These are phyloP conservation scores for Tribolium madens DNA, from an alignment of 1,140 invertebrate genomes.

Conservation along the genomic window DNA sequence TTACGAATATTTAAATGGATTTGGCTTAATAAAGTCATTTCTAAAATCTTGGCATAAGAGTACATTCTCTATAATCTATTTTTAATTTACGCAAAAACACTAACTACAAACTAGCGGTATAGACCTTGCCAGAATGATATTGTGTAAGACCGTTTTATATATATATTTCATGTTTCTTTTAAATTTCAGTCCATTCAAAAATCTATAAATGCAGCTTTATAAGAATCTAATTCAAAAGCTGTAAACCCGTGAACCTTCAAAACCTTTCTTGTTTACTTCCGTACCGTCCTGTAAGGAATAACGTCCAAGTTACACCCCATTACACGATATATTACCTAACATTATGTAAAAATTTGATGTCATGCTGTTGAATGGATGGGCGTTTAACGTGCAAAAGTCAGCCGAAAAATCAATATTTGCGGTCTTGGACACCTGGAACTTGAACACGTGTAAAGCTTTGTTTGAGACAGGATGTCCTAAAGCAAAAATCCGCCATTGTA, in stretches of 20 bases:
- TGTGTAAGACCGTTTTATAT: not conserved
- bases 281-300: constrained; percentile 6
- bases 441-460: constrained; percentile 42
- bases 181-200: not conserved
- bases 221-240: not conserved
- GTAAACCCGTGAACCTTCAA: not conserved
- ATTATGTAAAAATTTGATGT: constrained; percentile 44
- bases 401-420: constrained; percentile 50
- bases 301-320: constrained; percentile 20
- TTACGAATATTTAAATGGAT: not conserved
- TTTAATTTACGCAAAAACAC: constrained; percentile 1
- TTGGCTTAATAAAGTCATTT: not conserved
- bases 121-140: not conserved
- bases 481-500: not conserved
- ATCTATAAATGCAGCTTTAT: constrained; percentile 10
- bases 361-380: constrained; percentile 28
- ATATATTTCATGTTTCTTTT: not conserved
- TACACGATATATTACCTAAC: constrained; percentile 41
- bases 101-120: too few species aligned
- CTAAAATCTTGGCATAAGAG: constrained; percentile 4
- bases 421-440: constrained; percentile 46
- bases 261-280: constrained; percentile 25
- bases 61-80: constrained; percentile 12
- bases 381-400: constrained; percentile 46
- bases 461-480: constrained; percentile 19